phyloP scores from a whole-genome alignment of 23 tunicate species.

The Halocynthia aurantium region DNA sequence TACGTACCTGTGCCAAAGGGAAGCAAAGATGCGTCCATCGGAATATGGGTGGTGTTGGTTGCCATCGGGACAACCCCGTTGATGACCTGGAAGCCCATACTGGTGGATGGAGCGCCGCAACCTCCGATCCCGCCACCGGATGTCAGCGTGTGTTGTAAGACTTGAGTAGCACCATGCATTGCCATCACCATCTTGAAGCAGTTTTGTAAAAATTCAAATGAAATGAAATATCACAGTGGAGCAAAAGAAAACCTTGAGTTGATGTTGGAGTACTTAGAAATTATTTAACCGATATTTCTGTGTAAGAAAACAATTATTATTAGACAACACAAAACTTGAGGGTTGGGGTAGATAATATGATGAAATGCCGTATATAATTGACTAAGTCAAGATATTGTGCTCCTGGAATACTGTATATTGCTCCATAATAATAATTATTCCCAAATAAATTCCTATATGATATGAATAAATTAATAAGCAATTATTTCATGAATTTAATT shows the following conservation, averaged over 20 bases:
- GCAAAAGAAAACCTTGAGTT: neutral
- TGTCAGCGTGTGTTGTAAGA: conserved; percentile 51
- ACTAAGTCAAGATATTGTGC: too few relatives aligned
- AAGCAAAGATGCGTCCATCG: conserved; percentile 24
- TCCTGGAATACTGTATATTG: too few relatives aligned
- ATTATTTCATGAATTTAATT: too few relatives aligned
- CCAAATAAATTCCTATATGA: too few relatives aligned
- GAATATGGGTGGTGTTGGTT: conserved; percentile 20
- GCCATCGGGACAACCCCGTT: conserved; percentile 46
- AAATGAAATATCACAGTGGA: conserved; percentile 2
- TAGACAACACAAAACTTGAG: too few relatives aligned
- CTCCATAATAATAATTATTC: too few relatives aligned
- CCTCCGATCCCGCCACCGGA: conserved; percentile 26
- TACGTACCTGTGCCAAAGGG: neutral
- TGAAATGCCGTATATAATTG: too few relatives aligned
- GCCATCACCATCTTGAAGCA: conserved; percentile 72
- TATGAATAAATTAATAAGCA: too few relatives aligned
- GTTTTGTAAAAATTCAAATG: neutral
- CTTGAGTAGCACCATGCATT: conserved; percentile 61
- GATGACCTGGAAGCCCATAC: conserved; percentile 22
- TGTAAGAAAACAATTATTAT: too few relatives aligned
- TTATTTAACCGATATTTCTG: too few relatives aligned
- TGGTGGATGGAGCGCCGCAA: neutral
- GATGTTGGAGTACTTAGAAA: too few relatives aligned
- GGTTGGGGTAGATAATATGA: too few relatives aligned